Evolutionary conservation across 2,888 invertebrate genomes (phyloP).

Genomic region (Agonopterix subpropinquella): DNA sequence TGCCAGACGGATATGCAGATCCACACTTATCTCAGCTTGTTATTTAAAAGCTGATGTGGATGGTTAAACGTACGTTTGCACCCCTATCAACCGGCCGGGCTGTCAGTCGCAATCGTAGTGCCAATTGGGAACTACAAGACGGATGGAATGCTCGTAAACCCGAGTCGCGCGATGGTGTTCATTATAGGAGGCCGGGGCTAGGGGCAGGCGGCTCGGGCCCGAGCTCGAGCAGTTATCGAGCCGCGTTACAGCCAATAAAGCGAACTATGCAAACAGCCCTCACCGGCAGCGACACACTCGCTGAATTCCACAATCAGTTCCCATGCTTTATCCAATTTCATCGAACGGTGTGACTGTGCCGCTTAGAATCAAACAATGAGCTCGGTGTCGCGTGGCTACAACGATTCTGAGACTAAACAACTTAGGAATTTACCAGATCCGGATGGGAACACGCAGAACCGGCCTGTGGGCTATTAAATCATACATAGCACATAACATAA

Average conservation of each 20-base stretch:
- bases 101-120: conserved; percentile 9
- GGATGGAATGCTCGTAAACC: conserved; percentile 48
- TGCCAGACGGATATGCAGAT: conserved; percentile 24
- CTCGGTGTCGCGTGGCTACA: conserved; percentile 54
- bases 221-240: conserved; percentile 38
- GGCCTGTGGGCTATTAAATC: not conserved
- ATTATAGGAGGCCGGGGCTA: conserved; percentile 42
- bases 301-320: conserved; percentile 65
- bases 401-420: conserved; percentile 47
- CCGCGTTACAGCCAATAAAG: conserved; percentile 68
- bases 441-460: conserved; percentile 25
- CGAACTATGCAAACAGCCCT: conserved; percentile 67
- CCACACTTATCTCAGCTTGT: conserved; percentile 15
- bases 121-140: conserved; percentile 22
- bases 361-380: conserved; percentile 63
- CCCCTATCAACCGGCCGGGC: conserved; percentile 9
- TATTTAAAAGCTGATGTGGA: conserved; percentile 2
- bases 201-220: conserved; percentile 16
- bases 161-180: conserved; percentile 36
- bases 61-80: not conserved
- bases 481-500: no score
- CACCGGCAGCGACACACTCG: conserved; percentile 42
- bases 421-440: conserved; percentile 45
- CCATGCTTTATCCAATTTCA: conserved; percentile 74
- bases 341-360: conserved; percentile 53